Evolutionary conservation across 2,888 invertebrate genomes (phyloP), one percentile per base, ranked within the genome.

Genomic region (Ennomos fuscantarius): DNA sequence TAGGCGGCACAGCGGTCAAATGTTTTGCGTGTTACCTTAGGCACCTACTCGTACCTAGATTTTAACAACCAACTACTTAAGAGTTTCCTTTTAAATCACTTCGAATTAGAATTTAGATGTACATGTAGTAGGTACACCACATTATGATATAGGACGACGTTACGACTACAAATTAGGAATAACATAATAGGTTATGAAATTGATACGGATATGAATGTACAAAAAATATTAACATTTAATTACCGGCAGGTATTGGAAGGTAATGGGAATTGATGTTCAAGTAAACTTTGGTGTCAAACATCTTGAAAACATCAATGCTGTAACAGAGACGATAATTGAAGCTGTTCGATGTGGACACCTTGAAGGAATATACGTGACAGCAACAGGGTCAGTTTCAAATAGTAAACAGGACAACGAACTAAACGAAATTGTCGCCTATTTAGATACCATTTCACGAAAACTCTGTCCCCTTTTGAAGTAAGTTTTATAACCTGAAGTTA

Each of bases 291-390:
- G 11, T 33, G 31, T 8, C 5, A 10, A 10, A 11, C 13, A 49
- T 31, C 10, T 15, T 47, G 9, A 32, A 39, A 31, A 47, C 31
- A 32, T 8, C 12, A 37, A 47, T 9, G 39, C 13, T 10, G 13
- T 46, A n/a, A 1, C 11, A 9, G 12, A 13, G 12, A 32, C 12
- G n/a, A 10, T 49, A 8, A 33, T 13, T 5, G 40, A 39, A 24
- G 9, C 15, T 1, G 12, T 9, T 32, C 10, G 41, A 13, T 13
- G 31, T 31, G 48, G 40, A 32, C 40, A 39, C 12, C 5, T 48
- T 2, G 39, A 48, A 33, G 40, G 40, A 40, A 40, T 70, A 15
- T 55, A 63, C 15, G 59, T 67, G 45, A 39, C 65, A 11, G 48
- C 48, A 15, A 32, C 10, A 9, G 10, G n/a, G 10, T 8, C 33